Conservation (phyloP, 2,797 vertebrate genomes). For the Hippoglossus hippoglossus region DNA sequence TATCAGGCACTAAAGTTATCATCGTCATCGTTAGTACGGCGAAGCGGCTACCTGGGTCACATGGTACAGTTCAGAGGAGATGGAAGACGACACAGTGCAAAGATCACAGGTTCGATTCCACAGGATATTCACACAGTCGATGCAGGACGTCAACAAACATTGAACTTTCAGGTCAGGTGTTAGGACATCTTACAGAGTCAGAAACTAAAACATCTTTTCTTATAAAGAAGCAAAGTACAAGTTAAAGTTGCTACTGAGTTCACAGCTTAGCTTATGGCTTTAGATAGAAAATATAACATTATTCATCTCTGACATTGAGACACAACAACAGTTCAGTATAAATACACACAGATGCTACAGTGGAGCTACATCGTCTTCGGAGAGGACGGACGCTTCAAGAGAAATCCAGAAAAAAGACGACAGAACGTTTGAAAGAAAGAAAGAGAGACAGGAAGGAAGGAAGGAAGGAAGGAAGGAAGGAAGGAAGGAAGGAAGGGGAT, state of each 20-base stretch:
- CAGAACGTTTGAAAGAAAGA: too few relatives aligned
- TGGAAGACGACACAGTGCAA: constrained; percentile 1
- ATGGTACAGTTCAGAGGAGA: constrained; percentile 43
- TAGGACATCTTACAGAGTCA: too few relatives aligned
- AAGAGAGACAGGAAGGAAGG: too few relatives aligned
- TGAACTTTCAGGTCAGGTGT: too few relatives aligned
- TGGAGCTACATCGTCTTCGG: constrained; percentile 58
- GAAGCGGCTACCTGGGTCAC: constrained; percentile 72
- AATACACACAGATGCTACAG: constrained; percentile 56
- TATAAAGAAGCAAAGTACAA: constrained; percentile 31
- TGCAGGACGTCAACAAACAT: too few relatives aligned
- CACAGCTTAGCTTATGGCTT: constrained; percentile 71
- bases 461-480: too few relatives aligned
- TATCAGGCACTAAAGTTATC: constrained; percentile 79
- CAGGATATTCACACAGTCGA: constrained; percentile 12
- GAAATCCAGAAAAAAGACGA: too few relatives aligned
- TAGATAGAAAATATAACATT: constrained; percentile 48
- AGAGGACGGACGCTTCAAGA: constrained; percentile 12
- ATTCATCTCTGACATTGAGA: constrained; percentile 19
- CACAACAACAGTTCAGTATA: constrained; percentile 17
- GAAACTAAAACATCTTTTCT: not conserved
- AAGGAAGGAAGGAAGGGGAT: too few relatives aligned
- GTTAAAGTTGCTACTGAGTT: constrained; percentile 47
- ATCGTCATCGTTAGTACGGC: constrained; percentile 44
- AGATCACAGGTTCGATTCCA: too few relatives aligned